Evolutionary conservation across 53 echinoderm and acorn worm species (phyloP), one percentile per base, ranked within the genome.

Genomic region (Holothuria leucospilota): DNA sequence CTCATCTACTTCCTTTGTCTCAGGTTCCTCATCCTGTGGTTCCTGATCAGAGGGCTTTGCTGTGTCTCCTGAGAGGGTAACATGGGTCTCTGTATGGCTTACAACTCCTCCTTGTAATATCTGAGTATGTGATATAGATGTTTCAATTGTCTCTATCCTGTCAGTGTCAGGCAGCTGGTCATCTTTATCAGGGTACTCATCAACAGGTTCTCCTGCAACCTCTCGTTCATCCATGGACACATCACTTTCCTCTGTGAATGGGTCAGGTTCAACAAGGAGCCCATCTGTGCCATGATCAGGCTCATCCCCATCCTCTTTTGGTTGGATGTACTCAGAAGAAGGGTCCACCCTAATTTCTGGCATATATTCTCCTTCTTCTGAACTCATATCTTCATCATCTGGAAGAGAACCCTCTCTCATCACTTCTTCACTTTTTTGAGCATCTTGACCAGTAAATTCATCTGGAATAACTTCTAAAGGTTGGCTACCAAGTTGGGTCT

Each of bases 201-300:
- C 56, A 59, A 24, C 6, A 38, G 56, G 28, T 56, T 80, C 61
- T 72, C n/a, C n/a, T 41, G 40, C 18, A 41, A 23, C 59, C 81
- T 62, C 62, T 16, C 39, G 81, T 38, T 81, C 81, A 29, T 81
- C 81, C 29, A 62, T 38, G 23, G 65, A 83, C 30, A 91, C 81
- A 39, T 91, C 91, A 87, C 91, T 91, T 60, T 91, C 87, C 85
- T 91, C 87, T 63, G 91, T 91, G 77, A 86, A 86, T 30, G 91
- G 91, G 67, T 91, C 91, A 40, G 91, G 91, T 40, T 91, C 91
- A 25, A 91, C 86, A 42, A 51, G 21, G 13, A 67, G 67, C 10
- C 46, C 23, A 15, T 73, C 74, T 25, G 40, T 53, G 63, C 63
- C 51, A 21, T 67, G 38, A 29, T 28, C 34, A 13, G 68, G 28